Percentiles rank a stretch among this genome's conserved stretches.
Conservation (phyloP, 1,140 invertebrate genomes). For the Papilio xuthus region DNA sequence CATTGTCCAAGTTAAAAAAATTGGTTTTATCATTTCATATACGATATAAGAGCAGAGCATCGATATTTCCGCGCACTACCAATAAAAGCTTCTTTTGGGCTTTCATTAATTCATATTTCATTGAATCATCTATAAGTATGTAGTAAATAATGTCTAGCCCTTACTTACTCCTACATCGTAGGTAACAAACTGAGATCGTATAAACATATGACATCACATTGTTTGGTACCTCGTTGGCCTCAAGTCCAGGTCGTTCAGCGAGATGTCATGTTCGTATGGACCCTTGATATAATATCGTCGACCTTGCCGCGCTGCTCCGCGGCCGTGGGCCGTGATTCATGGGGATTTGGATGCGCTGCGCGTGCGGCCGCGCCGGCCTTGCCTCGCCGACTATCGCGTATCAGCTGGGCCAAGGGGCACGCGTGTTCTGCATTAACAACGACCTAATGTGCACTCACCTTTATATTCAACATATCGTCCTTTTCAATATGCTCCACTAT, state of each 20-base stretch:
- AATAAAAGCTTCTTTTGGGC: not conserved
- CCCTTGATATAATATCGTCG: slow-evolving; percentile 46
- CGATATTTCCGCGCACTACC: not conserved
- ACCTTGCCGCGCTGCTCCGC: slow-evolving; percentile 47
- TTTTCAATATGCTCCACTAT: not conserved
- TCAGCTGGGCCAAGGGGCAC: slow-evolving; percentile 60
- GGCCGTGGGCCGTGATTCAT: slow-evolving; percentile 53
- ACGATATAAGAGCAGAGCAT: not conserved
- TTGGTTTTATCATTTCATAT: too few species aligned
- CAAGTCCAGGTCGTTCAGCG: not conserved
- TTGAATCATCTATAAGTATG: not conserved
- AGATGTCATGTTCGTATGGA: not conserved
- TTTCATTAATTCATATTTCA: not conserved
- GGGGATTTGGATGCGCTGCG: slow-evolving; percentile 58
- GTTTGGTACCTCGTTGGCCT: not conserved
- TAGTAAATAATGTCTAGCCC: too few species aligned
- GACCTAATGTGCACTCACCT: slow-evolving; percentile 27
- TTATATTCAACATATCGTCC: not conserved
- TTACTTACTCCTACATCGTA: too few species aligned
- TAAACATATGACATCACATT: not conserved
- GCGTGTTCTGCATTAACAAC: slow-evolving; percentile 47
- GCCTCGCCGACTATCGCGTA: slow-evolving; percentile 55
- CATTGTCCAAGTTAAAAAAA: too few species aligned
- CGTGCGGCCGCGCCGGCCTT: slow-evolving; percentile 52
- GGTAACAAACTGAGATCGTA: not conserved